Conservation (phyloP, 1,140 invertebrate genomes). For the Chrysopa pallens region DNA sequence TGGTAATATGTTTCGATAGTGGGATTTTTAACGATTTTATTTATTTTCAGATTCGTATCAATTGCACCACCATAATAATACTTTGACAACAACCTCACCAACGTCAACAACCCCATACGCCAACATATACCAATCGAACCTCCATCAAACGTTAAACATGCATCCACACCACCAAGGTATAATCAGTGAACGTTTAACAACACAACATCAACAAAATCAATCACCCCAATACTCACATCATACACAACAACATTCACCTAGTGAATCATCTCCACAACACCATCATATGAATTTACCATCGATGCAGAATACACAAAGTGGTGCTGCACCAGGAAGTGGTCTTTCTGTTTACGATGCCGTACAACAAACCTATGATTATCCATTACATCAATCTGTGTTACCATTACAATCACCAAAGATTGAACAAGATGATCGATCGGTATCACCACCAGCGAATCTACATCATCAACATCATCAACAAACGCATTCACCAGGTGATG, state of each 20-base stretch:
- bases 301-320: too few species aligned
- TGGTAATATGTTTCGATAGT: too few species aligned
- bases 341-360: too few species aligned
- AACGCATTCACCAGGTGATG: too few species aligned
- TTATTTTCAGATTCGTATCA: too few species aligned
- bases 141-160: constrained; percentile 3
- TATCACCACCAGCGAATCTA: neutral
- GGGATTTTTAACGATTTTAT: too few species aligned
- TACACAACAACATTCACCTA: constrained; percentile 5
- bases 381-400: constrained; percentile 14
- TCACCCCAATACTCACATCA: constrained; percentile 15
- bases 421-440: neutral
- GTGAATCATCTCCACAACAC: neutral
- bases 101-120: constrained; percentile 10
- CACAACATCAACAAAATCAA: constrained; percentile 4
- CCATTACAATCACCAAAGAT: constrained; percentile 1
- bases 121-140: constrained; percentile 7
- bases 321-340: too few species aligned
- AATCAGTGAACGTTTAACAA: constrained; percentile 1
- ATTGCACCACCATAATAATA: constrained; percentile 19
- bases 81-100: constrained; percentile 12
- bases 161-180: constrained; percentile 5
- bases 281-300: too few species aligned
- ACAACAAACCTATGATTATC: constrained; percentile 10
- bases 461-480: too few species aligned